Percentiles rank a stretch among this genome's conserved stretches.
phyloP scores from a whole-genome alignment of 1,140 invertebrate species.

The Temnothorax curvispinosus region DNA sequence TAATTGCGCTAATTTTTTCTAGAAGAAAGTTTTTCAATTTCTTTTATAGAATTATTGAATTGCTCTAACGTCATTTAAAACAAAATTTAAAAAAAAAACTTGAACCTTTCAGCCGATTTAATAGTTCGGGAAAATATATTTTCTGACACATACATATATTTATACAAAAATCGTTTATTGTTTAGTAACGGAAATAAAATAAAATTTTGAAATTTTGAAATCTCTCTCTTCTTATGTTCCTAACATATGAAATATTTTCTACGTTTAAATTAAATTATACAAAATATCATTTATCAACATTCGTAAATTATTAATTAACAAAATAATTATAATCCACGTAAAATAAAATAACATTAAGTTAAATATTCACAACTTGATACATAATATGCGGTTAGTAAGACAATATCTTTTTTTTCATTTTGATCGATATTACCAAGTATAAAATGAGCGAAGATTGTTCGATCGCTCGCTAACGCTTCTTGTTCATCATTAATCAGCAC shows the following conservation, averaged over 20 bases:
- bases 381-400: neutral
- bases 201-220: neutral
- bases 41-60: neutral
- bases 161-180: neutral
- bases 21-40: neutral
- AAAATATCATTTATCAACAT: neutral
- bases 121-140: neutral
- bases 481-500: neutral
- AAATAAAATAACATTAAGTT: neutral
- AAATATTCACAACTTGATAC: slow-evolving; percentile 1
- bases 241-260: neutral
- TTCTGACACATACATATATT: neutral
- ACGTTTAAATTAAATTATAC: neutral
- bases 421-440: neutral
- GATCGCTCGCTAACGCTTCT: neutral
- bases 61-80: neutral
- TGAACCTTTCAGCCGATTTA: neutral
- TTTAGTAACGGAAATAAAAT: neutral
- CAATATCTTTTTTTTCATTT: neutral
- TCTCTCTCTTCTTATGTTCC: neutral
- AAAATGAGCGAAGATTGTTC: neutral
- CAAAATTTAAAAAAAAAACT: neutral
- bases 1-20: neutral
- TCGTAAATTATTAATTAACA: neutral
- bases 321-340: neutral